Evolutionary conservation across 2,113 vertebrate species (phyloP), one percentile per base, ranked within the genome.

Genomic region (Rutilus rutilus): DNA sequence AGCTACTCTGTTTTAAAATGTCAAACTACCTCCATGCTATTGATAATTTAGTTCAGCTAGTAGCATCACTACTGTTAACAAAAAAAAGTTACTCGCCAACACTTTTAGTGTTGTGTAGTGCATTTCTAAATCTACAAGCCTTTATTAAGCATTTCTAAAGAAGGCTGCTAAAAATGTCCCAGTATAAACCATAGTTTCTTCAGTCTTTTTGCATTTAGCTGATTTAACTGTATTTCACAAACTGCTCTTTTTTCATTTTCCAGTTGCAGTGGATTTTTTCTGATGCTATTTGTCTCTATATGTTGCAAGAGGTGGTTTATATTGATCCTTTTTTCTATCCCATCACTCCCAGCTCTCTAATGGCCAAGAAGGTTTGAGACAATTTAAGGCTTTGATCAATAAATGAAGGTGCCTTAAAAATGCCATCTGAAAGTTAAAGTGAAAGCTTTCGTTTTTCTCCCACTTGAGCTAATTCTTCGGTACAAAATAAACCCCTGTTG

Each of bases 261-360:
- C 19, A 15, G 42, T 65, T 45, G 12, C 9, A 65, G 59, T 81
- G 39, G 60, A 81, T 21, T 81, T 65, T 81, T 82, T 67, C 60
- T 67, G 17, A 23, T 33, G 60, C 60, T 82, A 30, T 82, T 82
- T 69, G 60, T 67, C 42, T 82, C 25, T 50, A 50, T 67, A 27
- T 82, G 79, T 50, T 82, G 45, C 11, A 27, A 21, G 57, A 42
- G 25, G 60, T 25, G 50, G 78, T 65, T 30, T 64, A 52, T 69
- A 82, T 82, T 21, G 78, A 81, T 65, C 73, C n/a, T 78, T 47
- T 45, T 47, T 47, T 80, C 78, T 17, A 12, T 45, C n/a, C 57
- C 25, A 12, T 81, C 15, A 6, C 42, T 67, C 25, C 17, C 9
- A 27, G 7, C 39, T 82, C 62, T 52, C 42, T 82, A 82, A 67